A percentile compares a stretch with the other conserved stretches of the same genome.
Conservation (phyloP, 1,140 invertebrate genomes). For the Notospermus geniculatus region DNA sequence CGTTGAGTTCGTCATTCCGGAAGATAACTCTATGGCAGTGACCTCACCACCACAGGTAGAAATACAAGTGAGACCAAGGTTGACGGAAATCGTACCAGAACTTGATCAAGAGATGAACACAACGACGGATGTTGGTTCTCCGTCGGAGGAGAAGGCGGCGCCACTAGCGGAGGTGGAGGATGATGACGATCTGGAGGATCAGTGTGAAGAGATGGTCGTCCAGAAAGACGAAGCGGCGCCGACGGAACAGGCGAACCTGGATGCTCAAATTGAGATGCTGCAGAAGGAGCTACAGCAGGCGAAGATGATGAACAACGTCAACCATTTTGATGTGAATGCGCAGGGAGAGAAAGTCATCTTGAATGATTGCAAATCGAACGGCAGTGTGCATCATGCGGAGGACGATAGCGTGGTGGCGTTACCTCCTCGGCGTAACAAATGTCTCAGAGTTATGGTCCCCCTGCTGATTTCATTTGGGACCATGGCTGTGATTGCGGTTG, state of each 20-base stretch:
- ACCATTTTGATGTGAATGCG: no score
- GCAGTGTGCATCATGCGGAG: not conserved
- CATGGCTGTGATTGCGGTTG: conserved; percentile 1
- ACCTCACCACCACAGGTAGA: not conserved
- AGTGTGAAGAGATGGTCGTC: not conserved
- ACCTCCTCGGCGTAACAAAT: not conserved
- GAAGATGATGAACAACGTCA: not conserved
- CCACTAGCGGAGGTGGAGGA: conserved; percentile 7
- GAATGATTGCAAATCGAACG: not conserved
- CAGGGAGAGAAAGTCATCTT: not conserved
- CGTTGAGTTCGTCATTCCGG: conserved; percentile 6
- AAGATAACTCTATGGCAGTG: conserved; percentile 5
- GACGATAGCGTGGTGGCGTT: not conserved
- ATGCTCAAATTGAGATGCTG: conserved; percentile 19
- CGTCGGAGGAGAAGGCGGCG: not conserved
- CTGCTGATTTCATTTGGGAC: conserved; percentile 4
- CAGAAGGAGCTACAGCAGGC: conserved; percentile 19
- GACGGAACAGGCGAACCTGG: conserved; percentile 13
- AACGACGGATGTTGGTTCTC: conserved; percentile 4
- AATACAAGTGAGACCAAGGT: conserved; percentile 1
- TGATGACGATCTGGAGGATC: not conserved
- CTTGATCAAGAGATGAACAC: not conserved
- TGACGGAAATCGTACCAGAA: not conserved
- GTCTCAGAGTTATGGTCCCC: not conserved
- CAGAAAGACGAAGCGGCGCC: not conserved